These are phyloP conservation scores for Elgaria multicarinata DNA, from an alignment of 2,113 vertebrate genomes.

Conservation along the genomic window DNA sequence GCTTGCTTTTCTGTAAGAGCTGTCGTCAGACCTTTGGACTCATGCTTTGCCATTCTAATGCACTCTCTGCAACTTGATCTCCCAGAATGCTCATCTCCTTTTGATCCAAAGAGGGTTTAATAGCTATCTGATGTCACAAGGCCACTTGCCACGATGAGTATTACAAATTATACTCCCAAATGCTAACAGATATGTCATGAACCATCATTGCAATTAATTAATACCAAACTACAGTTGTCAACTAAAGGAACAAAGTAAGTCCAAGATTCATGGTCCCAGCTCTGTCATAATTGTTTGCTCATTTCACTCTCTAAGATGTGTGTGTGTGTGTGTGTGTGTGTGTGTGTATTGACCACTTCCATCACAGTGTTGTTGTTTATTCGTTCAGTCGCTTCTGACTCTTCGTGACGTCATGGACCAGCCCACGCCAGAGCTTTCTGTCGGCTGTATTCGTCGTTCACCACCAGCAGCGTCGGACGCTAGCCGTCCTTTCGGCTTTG, in stretches of 20 bases:
- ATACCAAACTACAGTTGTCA: constrained; percentile 61
- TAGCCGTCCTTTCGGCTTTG: too few relatives aligned
- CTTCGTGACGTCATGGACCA: too few relatives aligned
- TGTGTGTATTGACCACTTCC: too few relatives aligned
- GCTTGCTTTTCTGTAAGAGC: neutral
- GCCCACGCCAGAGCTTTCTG: too few relatives aligned
- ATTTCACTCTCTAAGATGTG: constrained; percentile 32
- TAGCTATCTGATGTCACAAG: constrained; percentile 25
- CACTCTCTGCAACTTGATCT: neutral
- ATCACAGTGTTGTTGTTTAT: too few relatives aligned
- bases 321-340: too few relatives aligned
- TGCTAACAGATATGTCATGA: constrained; percentile 37
- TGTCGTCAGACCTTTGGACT: neutral
- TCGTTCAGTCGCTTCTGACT: too few relatives aligned
- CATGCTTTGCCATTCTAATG: neutral
- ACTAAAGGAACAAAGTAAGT: constrained; percentile 52
- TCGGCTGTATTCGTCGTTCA: too few relatives aligned
- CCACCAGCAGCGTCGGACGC: too few relatives aligned
- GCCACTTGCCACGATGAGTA: neutral
- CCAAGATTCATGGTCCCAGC: constrained; percentile 50
- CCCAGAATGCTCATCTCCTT: neutral
- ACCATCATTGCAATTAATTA: constrained; percentile 65
- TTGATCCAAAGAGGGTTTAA: neutral
- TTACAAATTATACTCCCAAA: constrained; percentile 48
- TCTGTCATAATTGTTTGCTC: constrained; percentile 55